Percentiles rank a stretch among this genome's conserved stretches.
Evolutionary conservation across 2,888 invertebrate species (phyloP).

Genomic region (Axea sp.): DNA sequence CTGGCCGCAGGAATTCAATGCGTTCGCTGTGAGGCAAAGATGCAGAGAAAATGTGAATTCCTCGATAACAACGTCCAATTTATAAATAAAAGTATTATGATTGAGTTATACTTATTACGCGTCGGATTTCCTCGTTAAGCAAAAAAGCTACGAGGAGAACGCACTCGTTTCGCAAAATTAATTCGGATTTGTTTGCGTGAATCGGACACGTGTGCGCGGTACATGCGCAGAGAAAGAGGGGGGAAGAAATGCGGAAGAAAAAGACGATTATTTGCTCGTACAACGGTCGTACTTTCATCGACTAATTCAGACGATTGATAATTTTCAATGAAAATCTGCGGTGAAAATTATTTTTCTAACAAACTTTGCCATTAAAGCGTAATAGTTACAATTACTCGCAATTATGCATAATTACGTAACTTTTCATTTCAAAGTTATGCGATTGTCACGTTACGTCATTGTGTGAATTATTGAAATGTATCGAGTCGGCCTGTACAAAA

Average conservation of each 20-base stretch:
- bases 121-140: constrained; percentile 30
- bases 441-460: constrained; percentile 1
- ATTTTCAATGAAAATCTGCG: constrained; percentile 14
- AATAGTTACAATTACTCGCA: constrained; percentile 1
- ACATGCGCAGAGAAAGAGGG: neutral
- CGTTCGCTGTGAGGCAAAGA: constrained; percentile 55
- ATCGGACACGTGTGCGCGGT: constrained; percentile 19
- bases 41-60: constrained; percentile 57
- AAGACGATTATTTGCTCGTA: constrained; percentile 35
- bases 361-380: too few relatives aligned
- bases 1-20: constrained; percentile 62
- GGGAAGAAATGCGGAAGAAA: constrained; percentile 45
- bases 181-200: constrained; percentile 18
- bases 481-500: neutral
- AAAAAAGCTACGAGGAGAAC: constrained; percentile 9
- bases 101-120: constrained; percentile 39
- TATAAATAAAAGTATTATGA: constrained; percentile 49
- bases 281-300: constrained; percentile 39
- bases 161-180: constrained; percentile 6
- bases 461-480: constrained; percentile 1
- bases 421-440: neutral
- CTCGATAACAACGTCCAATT: constrained; percentile 37
- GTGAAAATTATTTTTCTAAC: neutral
- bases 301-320: constrained; percentile 20
- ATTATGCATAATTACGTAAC: constrained; percentile 12